These are phyloP conservation scores for Pachydiplax longipennis DNA, from an alignment of 2,888 invertebrate genomes.

Conservation along the genomic window DNA sequence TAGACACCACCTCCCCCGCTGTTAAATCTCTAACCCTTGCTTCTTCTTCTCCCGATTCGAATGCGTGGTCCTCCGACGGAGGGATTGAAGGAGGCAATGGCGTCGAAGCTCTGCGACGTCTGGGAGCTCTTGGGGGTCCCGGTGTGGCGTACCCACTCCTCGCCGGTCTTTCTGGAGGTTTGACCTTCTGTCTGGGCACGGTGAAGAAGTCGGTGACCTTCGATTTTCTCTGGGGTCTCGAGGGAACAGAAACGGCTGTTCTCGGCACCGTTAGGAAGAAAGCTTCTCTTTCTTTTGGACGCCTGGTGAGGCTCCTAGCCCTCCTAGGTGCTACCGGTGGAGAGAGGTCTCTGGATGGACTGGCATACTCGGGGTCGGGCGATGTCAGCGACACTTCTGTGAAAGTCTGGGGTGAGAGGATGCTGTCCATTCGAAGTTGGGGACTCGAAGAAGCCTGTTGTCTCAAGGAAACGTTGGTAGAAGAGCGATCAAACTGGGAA, in stretches of 20 bases:
- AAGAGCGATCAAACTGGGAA: conserved; percentile 17
- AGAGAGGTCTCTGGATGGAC: conserved; percentile 6
- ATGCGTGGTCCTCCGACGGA: not conserved
- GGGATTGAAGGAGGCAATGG: conserved; percentile 7
- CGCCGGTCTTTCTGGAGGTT: conserved; percentile 22
- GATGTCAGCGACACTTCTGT: not conserved
- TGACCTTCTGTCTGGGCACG: not conserved
- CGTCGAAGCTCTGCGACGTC: conserved; percentile 1
- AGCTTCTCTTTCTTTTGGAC: not conserved
- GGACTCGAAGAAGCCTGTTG: not conserved
- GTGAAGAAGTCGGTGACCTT: conserved; percentile 8
- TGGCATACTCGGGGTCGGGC: conserved; percentile 45
- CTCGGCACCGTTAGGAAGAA: not conserved
- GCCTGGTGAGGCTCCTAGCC: conserved; percentile 44
- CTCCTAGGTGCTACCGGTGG: conserved; percentile 53
- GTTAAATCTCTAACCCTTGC: conserved; percentile 65
- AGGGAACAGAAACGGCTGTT: not conserved
- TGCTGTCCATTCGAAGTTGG: not conserved
- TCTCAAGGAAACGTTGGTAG: not conserved
- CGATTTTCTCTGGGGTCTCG: not conserved
- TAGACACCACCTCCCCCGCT: conserved; percentile 78
- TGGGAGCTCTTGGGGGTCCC: conserved; percentile 10
- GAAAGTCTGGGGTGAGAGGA: not conserved
- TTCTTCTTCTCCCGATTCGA: conserved; percentile 9
- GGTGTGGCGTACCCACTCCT: conserved; percentile 43